Base-by-base conservation (phyloP, 2,797 vertebrate species). In the Amphiprion clarkii region DNA sequence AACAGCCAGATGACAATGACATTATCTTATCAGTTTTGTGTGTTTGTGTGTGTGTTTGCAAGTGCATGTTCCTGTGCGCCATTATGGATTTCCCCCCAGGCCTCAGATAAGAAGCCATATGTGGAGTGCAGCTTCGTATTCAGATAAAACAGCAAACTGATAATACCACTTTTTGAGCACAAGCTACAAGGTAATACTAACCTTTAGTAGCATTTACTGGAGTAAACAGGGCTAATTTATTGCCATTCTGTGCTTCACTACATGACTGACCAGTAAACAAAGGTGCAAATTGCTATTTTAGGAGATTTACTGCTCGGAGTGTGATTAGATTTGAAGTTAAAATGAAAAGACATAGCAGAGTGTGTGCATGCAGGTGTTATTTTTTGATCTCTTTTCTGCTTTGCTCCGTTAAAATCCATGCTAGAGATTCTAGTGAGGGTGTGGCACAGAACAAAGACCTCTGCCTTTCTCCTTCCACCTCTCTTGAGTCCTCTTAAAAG, bases 1-100 rank as follows among this genome's bases (percentile, higher is more conserved):
- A 78, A 77, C 76, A 79, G 59, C 64, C 78, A 71, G 68, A 82
- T 87, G 74, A 86, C 81, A 85, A 77, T 69, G 61, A 87, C 76
- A 76, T 84, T 77, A 75, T 56, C 74, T 82, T 87, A 85, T 90
- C 79, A 42, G 8, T n/a, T 49, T 29, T 49, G n/a, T 19, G 46
- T 57, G 53, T 42, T 29, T 54, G n/a, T 19, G 53, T 53, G 63
- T 13, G 14, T 16, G 71, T 36, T 53, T 9, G 48, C 29, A 17
- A 25, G 40, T 46, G 33, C 33, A 48, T 54, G 58, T 60, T 31
- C 67, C 64, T 51, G 23, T 48, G 66, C 21, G 52, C 36, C 59
- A 77, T 78, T 83, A 85, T 81, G 67, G 78, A 76, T 87, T 89
- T 86, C 54, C 25, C 76, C 40, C 70, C 75, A 51, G 61, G 70